Evolutionary conservation across 2,113 vertebrate species (phyloP).

Genomic region (Equus quagga): DNA sequence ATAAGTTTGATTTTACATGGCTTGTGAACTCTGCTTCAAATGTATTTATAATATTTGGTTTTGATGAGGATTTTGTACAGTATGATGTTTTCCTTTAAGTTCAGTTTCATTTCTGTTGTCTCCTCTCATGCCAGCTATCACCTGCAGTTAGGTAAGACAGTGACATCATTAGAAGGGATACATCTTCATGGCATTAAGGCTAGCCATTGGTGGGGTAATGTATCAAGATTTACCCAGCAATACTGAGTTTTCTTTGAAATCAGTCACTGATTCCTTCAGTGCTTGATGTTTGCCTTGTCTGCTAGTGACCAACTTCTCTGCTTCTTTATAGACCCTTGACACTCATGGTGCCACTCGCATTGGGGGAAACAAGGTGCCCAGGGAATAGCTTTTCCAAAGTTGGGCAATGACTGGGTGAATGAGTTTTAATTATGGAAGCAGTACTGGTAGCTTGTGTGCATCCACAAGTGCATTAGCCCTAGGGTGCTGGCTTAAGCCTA

Average conservation of each 20-base stretch:
- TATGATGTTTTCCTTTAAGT: not conserved
- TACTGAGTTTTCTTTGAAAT: slow-evolving; percentile 30
- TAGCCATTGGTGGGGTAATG: not conserved
- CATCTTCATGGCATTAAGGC: not conserved
- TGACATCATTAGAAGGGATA: not conserved
- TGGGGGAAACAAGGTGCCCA: not conserved
- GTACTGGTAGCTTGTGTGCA: not conserved
- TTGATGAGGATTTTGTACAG: slow-evolving; percentile 1
- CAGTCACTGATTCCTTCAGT: not conserved
- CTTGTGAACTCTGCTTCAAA: slow-evolving; percentile 8
- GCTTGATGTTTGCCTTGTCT: not conserved
- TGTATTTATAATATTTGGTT: not conserved
- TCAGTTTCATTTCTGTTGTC: not conserved
- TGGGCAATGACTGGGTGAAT: not conserved
- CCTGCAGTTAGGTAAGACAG: not conserved
- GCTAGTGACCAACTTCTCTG: not conserved
- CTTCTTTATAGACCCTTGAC: not conserved
- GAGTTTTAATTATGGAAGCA: not conserved
- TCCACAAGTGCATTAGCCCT: not conserved
- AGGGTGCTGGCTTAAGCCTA: not conserved
- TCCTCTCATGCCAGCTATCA: not conserved
- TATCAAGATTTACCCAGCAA: not conserved
- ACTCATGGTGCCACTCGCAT: not conserved
- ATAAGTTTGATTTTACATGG: slow-evolving; percentile 7
- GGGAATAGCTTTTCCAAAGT: not conserved